Evolutionary conservation across 1,140 invertebrate genomes (phyloP), one percentile per base, ranked within the genome.

Genomic region (Mercenaria mercenaria): DNA sequence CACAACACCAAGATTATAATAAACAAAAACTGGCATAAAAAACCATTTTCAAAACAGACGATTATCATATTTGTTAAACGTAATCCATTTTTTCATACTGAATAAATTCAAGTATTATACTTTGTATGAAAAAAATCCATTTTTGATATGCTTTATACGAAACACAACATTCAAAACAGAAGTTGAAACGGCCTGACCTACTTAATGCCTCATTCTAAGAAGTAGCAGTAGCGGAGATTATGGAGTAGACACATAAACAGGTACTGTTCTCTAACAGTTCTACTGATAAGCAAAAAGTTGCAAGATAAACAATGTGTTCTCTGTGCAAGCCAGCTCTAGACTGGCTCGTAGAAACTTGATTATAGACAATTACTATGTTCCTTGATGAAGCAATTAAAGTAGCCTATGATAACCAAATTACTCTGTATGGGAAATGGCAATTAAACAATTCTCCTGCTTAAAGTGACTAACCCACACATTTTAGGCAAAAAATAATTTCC

Each of bases 301-400:
- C 59, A 64, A 64, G n/a, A 64, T 64, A 64, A 64, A 64, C 59
- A 64, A 64, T n/a, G n/a, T 64, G 6, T 64, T 64, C 2, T 29
- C n/a, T 64, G 59, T 64, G 29, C 4, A 29, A 20, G 8, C n/a
- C 6, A 26, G 43, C 43, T 64, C n/a, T 64, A 64, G 59, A 29
- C 59, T 29, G 59, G 26, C 23, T 8, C 59, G n/a, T 26, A 64
- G 59, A 64, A 64, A 29, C 29, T 64, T 64, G 1, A 64, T 64
- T 64, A 47, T 47, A 64, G 26, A 18, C 15, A 59, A 59, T 59
- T 4, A 59, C 52, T 11, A 3, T n/a, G 15, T 59, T 18, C 52
- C 23, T 6, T 3, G 23, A 59, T 59, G 23, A 59, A 59, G 23
- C 23, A 59, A n/a, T 59, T 47, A 47, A 47, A 59, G 23, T 20